These are phyloP conservation scores for Sebastes itinus DNA, from an alignment of 2,797 vertebrate species.

Conservation along the genomic window DNA sequence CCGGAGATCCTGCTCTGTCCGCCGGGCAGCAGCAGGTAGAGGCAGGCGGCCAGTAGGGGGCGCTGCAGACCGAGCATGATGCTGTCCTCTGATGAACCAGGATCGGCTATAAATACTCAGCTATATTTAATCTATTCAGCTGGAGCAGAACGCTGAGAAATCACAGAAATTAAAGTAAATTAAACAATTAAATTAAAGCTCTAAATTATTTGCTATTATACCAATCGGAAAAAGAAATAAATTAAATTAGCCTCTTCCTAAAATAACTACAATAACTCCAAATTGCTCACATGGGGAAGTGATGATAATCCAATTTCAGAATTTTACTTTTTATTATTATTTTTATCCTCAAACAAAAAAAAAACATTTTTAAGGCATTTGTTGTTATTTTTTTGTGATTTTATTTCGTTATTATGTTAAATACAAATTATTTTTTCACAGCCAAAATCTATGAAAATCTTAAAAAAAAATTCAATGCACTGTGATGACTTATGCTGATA, in stretches of 20 bases:
- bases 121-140: neutral
- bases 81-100: constrained; percentile 3
- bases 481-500: neutral
- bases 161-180: neutral
- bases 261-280: neutral
- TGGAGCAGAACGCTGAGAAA: neutral
- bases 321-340: too few species aligned
- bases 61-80: constrained; percentile 66
- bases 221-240: too few species aligned
- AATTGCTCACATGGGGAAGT: neutral
- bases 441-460: too few species aligned
- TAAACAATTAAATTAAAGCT: too few species aligned
- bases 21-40: constrained; percentile 40
- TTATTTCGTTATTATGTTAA: too few species aligned
- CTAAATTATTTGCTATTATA: neutral
- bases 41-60: constrained; percentile 74
- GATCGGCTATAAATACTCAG: too few species aligned
- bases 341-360: neutral
- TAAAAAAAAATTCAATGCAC: too few species aligned
- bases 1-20: constrained; percentile 25
- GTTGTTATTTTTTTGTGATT: too few species aligned
- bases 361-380: neutral
- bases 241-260: too few species aligned
- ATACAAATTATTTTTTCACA: too few species aligned
- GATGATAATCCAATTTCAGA: neutral